Conservation (phyloP, 2,888 invertebrate species). For the Eupsilia transversa region DNA sequence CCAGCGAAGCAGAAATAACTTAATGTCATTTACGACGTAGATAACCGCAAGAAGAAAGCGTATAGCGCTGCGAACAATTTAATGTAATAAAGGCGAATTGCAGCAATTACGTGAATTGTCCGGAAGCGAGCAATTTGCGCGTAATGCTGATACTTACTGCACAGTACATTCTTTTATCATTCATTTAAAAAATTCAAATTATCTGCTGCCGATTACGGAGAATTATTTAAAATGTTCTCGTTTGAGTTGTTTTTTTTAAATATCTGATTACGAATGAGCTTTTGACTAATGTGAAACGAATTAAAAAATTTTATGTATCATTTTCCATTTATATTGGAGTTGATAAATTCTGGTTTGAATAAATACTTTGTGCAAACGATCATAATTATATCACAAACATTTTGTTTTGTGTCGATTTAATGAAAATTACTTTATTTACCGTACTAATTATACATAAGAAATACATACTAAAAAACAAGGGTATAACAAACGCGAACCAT, state of each 20-base stretch:
- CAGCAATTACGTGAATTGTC: conserved; percentile 73
- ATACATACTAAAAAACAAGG: conserved; percentile 3
- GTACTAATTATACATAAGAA: neutral
- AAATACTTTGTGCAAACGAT: neutral
- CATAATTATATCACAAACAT: neutral
- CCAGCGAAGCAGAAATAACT: conserved; percentile 50
- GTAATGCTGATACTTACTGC: conserved; percentile 64
- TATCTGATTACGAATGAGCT: conserved; percentile 9
- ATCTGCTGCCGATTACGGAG: conserved; percentile 24
- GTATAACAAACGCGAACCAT: conserved; percentile 21
- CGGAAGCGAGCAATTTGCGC: conserved; percentile 70
- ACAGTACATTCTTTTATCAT: conserved; percentile 44
- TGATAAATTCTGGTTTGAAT: conserved; percentile 5
- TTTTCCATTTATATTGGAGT: neutral
- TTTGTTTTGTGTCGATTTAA: neutral
- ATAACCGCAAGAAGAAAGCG: conserved; percentile 64
- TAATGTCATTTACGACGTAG: conserved; percentile 57
- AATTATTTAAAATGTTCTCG: conserved; percentile 37
- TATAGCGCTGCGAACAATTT: conserved; percentile 63
- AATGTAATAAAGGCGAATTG: conserved; percentile 74
- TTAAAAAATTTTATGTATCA: neutral
- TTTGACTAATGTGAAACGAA: neutral
- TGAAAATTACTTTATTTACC: neutral
- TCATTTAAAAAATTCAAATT: conserved; percentile 46
- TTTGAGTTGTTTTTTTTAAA: conserved; percentile 13